Percentiles rank a stretch among this genome's conserved stretches.
These are phyloP conservation scores for Drosophila rhopaloa DNA, from an alignment of 1,140 invertebrate species.

Conservation along the genomic window DNA sequence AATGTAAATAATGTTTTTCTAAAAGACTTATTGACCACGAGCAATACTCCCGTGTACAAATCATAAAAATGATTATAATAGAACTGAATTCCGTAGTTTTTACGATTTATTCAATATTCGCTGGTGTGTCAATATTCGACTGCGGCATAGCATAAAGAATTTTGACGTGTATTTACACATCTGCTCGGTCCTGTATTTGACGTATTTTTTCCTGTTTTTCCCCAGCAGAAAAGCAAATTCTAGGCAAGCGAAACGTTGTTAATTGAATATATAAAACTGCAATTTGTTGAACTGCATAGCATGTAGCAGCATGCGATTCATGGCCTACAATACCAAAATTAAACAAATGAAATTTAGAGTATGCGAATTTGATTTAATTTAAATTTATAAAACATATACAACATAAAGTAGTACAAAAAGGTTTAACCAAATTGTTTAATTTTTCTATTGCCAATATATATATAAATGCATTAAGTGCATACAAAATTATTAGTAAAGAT, in stretches of 20 bases:
- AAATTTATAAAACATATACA: no score
- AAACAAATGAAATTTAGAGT: conserved; percentile 1
- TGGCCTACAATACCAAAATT: conserved; percentile 1
- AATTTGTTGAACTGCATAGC: conserved; percentile 20
- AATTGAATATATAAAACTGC: conserved; percentile 43
- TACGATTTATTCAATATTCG: conserved; percentile 9
- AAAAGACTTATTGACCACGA: conserved; percentile 20
- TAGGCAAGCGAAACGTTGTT: conserved; percentile 10
- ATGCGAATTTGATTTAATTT: not conserved
- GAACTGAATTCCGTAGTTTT: conserved; percentile 8
- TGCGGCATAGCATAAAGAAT: conserved; percentile 23
- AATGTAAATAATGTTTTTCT: conserved; percentile 2
- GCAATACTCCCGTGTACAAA: not conserved
- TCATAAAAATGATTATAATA: conserved; percentile 24
- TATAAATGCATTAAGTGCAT: no score
- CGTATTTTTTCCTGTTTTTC: conserved; percentile 33
- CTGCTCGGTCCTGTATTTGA: conserved; percentile 14
- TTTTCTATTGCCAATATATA: no score
- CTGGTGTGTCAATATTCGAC: conserved; percentile 24
- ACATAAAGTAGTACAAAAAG: no score
- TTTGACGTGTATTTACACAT: conserved; percentile 37
- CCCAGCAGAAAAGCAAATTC: conserved; percentile 27
- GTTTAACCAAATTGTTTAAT: no score
- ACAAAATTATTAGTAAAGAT: no score
- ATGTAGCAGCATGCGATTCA: conserved; percentile 8